Evolutionary conservation across 2,888 invertebrate genomes (phyloP).

Genomic region (Cataglyphis rosenhaueri): DNA sequence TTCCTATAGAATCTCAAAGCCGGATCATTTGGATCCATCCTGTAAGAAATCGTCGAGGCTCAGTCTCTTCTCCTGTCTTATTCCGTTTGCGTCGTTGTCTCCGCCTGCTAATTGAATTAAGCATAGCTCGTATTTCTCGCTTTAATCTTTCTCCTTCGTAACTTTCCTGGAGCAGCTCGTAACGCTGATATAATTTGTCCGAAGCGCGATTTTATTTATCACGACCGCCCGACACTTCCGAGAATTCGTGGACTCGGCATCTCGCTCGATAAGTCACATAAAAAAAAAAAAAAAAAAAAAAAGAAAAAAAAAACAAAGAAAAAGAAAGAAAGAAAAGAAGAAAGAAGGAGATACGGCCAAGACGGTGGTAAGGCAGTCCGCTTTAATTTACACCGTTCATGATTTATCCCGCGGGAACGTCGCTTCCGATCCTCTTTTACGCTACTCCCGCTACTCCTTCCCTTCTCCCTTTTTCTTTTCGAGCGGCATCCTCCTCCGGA

Average conservation of each 20-base stretch:
- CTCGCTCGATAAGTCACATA: conserved; percentile 76
- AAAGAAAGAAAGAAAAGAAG: conserved; percentile 11
- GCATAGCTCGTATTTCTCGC: conserved; percentile 60
- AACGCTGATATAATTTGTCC: conserved; percentile 78
- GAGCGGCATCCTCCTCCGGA: neutral
- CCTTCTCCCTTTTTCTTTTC: conserved; percentile 21
- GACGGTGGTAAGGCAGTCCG: conserved; percentile 54
- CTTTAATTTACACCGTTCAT: conserved; percentile 79
- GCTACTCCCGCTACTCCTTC: conserved; percentile 23
- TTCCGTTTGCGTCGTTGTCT: conserved; percentile 17
- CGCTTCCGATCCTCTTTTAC: conserved; percentile 68
- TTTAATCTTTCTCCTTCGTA: conserved; percentile 51
- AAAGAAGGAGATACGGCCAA: conserved; percentile 30
- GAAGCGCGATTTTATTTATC: conserved; percentile 74
- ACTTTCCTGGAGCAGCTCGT: conserved; percentile 43
- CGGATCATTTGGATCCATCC: too few species aligned
- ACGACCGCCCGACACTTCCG: conserved; percentile 62
- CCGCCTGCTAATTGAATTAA: conserved; percentile 68
- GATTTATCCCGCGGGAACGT: conserved; percentile 76
- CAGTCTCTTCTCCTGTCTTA: neutral
- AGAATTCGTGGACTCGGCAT: conserved; percentile 56
- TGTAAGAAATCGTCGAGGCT: conserved; percentile 4
- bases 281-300: conserved; percentile 45
- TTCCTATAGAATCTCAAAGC: too few species aligned
- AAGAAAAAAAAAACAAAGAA: neutral